These are phyloP conservation scores for Marcusenius ussheri DNA, from an alignment of 2,113 vertebrate species.

Conservation along the genomic window DNA sequence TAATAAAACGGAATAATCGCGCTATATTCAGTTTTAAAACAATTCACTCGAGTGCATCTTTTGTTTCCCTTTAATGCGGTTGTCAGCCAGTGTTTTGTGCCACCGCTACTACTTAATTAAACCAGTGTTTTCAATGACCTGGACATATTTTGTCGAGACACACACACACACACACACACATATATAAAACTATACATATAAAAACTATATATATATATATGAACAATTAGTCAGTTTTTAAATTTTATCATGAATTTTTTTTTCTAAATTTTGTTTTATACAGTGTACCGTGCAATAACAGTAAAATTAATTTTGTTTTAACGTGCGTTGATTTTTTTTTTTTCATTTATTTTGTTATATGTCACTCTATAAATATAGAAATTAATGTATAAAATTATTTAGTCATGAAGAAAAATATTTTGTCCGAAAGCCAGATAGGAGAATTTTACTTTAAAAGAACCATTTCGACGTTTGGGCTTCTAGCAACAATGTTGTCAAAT, in stretches of 20 bases:
- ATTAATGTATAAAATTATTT: neutral
- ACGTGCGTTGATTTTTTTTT: neutral
- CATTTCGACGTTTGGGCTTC: neutral
- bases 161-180: no score
- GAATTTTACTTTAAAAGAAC: neutral
- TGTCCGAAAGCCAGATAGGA: neutral
- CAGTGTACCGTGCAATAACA: neutral
- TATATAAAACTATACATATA: neutral
- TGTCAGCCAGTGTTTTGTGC: neutral
- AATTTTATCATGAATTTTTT: neutral
- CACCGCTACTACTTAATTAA: slow-evolving; percentile 6
- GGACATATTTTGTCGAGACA: neutral
- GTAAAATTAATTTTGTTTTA: neutral
- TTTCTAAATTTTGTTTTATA: neutral
- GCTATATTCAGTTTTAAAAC: slow-evolving; percentile 2
- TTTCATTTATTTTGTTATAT: neutral
- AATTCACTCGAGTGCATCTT: neutral
- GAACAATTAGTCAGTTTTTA: neutral
- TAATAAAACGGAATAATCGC: slow-evolving; percentile 16
- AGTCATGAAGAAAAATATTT: neutral
- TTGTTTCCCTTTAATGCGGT: neutral
- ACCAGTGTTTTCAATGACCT: neutral
- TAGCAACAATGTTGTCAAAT: neutral
- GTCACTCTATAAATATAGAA: neutral
- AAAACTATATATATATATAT: neutral